Evolutionary conservation across 1,140 invertebrate species (phyloP).

Genomic region (Pissodes strobi): DNA sequence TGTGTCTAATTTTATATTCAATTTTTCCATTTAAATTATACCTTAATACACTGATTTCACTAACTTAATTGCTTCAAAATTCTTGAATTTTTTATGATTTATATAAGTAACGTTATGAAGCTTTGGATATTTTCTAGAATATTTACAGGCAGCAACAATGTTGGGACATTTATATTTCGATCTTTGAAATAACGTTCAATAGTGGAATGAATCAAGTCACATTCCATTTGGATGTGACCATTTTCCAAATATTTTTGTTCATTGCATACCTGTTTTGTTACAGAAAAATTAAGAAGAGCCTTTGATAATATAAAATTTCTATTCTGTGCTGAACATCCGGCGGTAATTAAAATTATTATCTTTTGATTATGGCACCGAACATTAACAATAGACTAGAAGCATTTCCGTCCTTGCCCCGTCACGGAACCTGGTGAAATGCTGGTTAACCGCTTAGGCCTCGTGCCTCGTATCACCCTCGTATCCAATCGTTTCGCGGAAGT

Average conservation of each 20-base stretch:
- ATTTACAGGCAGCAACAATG: not conserved
- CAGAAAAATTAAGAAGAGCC: not conserved
- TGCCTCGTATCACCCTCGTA: too few relatives aligned
- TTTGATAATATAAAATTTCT: conserved; percentile 18
- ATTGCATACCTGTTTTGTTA: not conserved
- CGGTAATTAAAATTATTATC: too few relatives aligned
- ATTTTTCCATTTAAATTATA: too few relatives aligned
- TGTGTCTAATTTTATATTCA: conserved; percentile 22
- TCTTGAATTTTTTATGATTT: conserved; percentile 12
- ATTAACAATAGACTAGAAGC: too few relatives aligned
- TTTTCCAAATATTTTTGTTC: not conserved
- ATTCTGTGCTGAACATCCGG: too few relatives aligned
- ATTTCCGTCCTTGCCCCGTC: too few relatives aligned
- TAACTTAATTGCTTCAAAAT: conserved; percentile 16
- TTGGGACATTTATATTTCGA: not conserved
- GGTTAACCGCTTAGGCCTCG: too few relatives aligned
- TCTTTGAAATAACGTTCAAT: too few relatives aligned
- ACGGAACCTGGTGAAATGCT: too few relatives aligned
- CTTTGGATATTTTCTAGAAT: conserved; percentile 1
- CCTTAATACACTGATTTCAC: conserved; percentile 18
- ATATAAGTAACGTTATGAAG: conserved; percentile 26
- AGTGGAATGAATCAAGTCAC: conserved; percentile 11
- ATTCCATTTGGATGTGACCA: too few relatives aligned
- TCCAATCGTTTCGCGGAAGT: too few relatives aligned
- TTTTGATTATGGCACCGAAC: too few relatives aligned